These are phyloP conservation scores for Eleginops maclovinus DNA, from an alignment of 2,113 vertebrate genomes.

Conservation along the genomic window DNA sequence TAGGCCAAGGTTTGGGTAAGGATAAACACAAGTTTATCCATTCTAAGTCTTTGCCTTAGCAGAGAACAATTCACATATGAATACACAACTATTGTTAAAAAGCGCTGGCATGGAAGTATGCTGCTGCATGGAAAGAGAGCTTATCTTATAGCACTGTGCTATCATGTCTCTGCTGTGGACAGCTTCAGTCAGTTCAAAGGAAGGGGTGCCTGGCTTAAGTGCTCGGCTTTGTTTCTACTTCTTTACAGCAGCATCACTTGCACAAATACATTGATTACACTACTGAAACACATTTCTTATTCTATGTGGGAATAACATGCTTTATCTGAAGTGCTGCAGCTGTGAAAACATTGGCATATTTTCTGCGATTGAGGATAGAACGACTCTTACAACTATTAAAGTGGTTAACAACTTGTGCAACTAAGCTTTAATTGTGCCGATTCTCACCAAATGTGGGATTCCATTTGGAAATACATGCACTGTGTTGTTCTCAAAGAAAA, in stretches of 20 bases:
- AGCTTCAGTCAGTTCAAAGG: constrained; percentile 57
- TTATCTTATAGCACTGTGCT: constrained; percentile 74
- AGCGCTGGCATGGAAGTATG: constrained; percentile 60
- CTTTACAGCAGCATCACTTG: constrained; percentile 67
- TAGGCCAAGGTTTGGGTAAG: constrained; percentile 79
- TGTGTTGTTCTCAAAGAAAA: not conserved
- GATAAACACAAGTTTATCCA: constrained; percentile 80
- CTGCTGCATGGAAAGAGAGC: constrained; percentile 66
- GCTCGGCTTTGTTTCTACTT: constrained; percentile 70
- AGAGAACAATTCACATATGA: constrained; percentile 71
- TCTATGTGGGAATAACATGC: constrained; percentile 49
- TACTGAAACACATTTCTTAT: constrained; percentile 54
- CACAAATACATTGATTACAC: constrained; percentile 74
- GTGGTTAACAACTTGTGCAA: constrained; percentile 61
- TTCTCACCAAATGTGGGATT: constrained; percentile 39
- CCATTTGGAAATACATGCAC: constrained; percentile 29
- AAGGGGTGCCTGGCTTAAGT: constrained; percentile 66
- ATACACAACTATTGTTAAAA: constrained; percentile 72
- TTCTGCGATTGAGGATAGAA: constrained; percentile 56
- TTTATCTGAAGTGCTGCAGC: constrained; percentile 79
- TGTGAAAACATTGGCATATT: constrained; percentile 70
- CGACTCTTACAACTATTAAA: constrained; percentile 60
- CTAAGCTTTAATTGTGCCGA: constrained; percentile 37
- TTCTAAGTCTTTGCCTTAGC: constrained; percentile 64
- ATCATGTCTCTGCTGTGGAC: constrained; percentile 67